phyloP scores from a whole-genome alignment of 2,113 vertebrate species.

The Dromas ardeola region DNA sequence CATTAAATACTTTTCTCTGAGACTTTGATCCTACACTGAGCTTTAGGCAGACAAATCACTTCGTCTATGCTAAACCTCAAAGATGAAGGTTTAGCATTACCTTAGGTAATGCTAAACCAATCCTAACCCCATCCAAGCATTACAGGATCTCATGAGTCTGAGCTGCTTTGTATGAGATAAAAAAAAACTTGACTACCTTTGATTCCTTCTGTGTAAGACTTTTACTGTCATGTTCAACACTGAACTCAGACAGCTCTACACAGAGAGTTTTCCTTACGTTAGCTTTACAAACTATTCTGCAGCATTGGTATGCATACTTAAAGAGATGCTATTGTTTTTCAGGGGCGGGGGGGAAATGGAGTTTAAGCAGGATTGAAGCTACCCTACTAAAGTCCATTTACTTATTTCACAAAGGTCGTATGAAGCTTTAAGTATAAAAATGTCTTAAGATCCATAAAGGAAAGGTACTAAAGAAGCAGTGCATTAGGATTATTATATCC shows the following conservation, averaged over 20 bases:
- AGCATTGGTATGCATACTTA: background rate
- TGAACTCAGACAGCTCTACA: background rate
- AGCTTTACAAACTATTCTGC: background rate
- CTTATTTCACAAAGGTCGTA: background rate
- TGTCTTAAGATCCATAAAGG: background rate
- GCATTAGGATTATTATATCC: background rate
- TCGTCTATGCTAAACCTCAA: rapidly evolving
- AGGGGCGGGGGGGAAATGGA: background rate
- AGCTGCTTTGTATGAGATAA: background rate
- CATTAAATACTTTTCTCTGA: background rate
- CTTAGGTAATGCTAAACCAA: background rate
- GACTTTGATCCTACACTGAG: background rate
- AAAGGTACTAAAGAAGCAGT: background rate
- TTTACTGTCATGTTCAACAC: background rate
- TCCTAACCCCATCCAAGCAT: too few species aligned
- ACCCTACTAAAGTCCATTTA: background rate
- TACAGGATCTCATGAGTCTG: background rate
- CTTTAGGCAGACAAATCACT: background rate
- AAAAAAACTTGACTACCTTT: background rate
- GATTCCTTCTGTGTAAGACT: background rate
- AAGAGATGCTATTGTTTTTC: background rate
- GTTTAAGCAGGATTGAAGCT: background rate
- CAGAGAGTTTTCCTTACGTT: background rate
- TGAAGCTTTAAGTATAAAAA: background rate
- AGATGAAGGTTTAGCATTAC: background rate